A percentile compares a stretch with the other conserved stretches of the same genome.
phyloP scores from a whole-genome alignment of 2,797 vertebrate genomes.

The Sebastes umbrosus region DNA sequence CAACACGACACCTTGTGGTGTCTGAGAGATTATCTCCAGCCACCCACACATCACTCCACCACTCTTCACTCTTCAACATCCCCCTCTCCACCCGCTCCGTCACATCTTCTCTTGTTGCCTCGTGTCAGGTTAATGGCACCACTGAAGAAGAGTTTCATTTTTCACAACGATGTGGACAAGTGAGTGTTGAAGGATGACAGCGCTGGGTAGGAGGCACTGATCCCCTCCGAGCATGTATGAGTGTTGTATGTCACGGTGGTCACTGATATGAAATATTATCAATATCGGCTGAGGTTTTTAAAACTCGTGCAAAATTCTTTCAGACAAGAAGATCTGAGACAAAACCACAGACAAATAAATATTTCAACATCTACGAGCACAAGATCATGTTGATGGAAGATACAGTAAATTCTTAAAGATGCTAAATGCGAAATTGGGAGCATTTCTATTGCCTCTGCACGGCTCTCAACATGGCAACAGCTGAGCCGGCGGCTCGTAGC shows the following conservation, averaged over 20 bases:
- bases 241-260: constrained; percentile 19
- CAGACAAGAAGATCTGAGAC: neutral
- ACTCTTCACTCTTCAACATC: constrained; percentile 51
- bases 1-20: constrained; percentile 67
- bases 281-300: neutral
- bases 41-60: constrained; percentile 69
- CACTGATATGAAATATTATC: constrained; percentile 24
- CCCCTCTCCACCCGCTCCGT: constrained; percentile 37
- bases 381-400: neutral
- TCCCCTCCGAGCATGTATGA: constrained; percentile 22
- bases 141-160: constrained; percentile 31
- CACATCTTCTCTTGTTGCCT: constrained; percentile 49
- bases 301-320: constrained; percentile 1
- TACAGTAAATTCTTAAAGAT: neutral
- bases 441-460: no score
- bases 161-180: constrained; percentile 30
- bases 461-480: no score
- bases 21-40: constrained; percentile 67
- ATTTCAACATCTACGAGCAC: neutral
- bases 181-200: constrained; percentile 21
- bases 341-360: neutral
- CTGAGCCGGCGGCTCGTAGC: no score
- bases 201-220: neutral
- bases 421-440: no score
- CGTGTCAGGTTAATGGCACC: constrained; percentile 44